phyloP scores from a whole-genome alignment of 2,113 vertebrate genomes.

The Mugil cephalus region DNA sequence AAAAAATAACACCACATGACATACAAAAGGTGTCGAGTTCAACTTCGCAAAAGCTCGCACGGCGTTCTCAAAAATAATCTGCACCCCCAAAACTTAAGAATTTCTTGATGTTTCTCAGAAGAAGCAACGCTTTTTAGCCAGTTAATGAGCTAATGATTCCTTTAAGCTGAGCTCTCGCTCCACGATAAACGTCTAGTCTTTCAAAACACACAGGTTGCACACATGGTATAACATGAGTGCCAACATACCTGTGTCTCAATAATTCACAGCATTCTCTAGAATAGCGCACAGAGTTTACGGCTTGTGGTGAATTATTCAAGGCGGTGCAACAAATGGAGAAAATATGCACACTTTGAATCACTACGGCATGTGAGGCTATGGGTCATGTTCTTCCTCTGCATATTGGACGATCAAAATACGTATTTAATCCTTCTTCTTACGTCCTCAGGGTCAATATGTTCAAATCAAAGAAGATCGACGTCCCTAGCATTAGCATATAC shows the following conservation, averaged over 20 bases:
- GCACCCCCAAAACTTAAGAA: background rate
- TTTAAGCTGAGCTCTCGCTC: too few species aligned
- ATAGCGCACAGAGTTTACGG: conserved; percentile 32
- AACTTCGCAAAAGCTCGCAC: background rate
- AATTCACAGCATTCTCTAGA: conserved; percentile 53
- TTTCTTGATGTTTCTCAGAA: background rate
- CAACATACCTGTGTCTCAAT: conserved; percentile 40
- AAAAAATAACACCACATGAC: background rate
- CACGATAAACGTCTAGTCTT: background rate
- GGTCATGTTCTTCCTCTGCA: background rate
- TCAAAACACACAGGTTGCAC: background rate
- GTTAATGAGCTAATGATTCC: background rate
- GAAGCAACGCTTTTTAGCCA: background rate
- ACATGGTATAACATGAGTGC: conserved; percentile 20
- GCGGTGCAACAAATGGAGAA: conserved; percentile 8
- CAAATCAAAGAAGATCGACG: conserved; percentile 13
- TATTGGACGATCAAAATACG: too few species aligned
- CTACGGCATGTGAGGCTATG: background rate
- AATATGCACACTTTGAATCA: conserved; percentile 10
- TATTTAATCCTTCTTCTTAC: conserved; percentile 11
- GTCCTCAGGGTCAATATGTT: background rate
- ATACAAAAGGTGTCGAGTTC: background rate
- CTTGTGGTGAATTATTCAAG: conserved; percentile 67
- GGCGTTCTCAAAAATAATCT: background rate
- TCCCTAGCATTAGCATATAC: conserved; percentile 28